Evolutionary conservation across 2,888 invertebrate species (phyloP).

Genomic region (Caradrina kadenii): DNA sequence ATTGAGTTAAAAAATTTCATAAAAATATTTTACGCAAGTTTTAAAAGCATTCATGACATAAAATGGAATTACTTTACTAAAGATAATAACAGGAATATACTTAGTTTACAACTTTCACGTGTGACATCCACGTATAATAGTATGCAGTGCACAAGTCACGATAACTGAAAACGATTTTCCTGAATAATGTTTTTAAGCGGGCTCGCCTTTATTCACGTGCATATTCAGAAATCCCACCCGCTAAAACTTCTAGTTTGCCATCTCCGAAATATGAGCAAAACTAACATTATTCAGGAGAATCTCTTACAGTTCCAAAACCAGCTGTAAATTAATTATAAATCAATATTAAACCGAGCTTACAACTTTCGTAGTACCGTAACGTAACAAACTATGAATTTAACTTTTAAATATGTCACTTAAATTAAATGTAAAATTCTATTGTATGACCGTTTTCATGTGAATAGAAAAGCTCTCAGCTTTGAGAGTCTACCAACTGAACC

Average conservation of each 20-base stretch:
- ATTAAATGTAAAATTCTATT: too few relatives aligned
- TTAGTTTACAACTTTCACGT: background rate
- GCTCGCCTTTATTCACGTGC: slow-evolving; percentile 31
- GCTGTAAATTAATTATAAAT: slow-evolving; percentile 33
- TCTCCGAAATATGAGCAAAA: slow-evolving; percentile 23
- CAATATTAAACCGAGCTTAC: slow-evolving; percentile 12
- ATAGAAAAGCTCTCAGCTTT: slow-evolving; percentile 4
- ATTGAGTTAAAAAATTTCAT: too few relatives aligned
- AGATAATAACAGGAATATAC: too few relatives aligned
- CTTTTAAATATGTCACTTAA: slow-evolving; percentile 6
- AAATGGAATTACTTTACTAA: too few relatives aligned
- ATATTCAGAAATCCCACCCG: slow-evolving; percentile 20
- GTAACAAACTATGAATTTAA: slow-evolving; percentile 9
- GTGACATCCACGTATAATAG: background rate
- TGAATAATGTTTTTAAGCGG: slow-evolving; percentile 23
- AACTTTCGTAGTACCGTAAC: slow-evolving; percentile 14
- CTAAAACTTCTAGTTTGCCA: slow-evolving; percentile 3
- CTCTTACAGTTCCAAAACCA: background rate
- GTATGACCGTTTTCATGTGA: background rate
- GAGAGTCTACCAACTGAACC: background rate
- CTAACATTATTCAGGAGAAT: slow-evolving; percentile 19
- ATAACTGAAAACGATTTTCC: slow-evolving; percentile 34
- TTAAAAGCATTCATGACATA: too few relatives aligned
- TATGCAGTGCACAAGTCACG: slow-evolving; percentile 4
- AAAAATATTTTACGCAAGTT: too few relatives aligned